Evolutionary conservation across 2,888 invertebrate genomes (phyloP).

Genomic region (Caenorhabditis sp.): DNA sequence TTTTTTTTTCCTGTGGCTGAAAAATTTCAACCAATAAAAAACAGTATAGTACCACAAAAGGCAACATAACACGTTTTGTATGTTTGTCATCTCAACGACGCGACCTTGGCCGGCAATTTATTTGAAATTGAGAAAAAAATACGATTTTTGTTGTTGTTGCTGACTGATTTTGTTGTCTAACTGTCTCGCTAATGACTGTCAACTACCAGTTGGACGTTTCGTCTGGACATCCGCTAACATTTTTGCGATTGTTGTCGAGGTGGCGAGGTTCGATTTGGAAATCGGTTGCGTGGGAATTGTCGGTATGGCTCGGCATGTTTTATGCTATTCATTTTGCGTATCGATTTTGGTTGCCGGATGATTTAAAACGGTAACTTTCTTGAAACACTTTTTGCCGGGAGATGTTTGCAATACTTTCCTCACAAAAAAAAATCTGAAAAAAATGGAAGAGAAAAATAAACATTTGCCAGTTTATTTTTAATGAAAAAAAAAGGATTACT

Average conservation of each 20-base stretch:
- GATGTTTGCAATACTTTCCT: no score
- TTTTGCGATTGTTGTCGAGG: slow-evolving; percentile 54
- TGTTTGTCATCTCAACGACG: no score
- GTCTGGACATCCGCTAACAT: slow-evolving; percentile 49
- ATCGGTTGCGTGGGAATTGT: slow-evolving; percentile 54
- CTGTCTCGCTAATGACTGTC: slow-evolving; percentile 62
- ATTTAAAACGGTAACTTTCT: slow-evolving; percentile 26
- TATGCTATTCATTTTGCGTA: slow-evolving; percentile 50
- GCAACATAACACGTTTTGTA: no score
- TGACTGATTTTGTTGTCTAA: background rate
- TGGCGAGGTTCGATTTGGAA: slow-evolving; percentile 66
- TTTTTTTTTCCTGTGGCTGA: no score
- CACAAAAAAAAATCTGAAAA: background rate
- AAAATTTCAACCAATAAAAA: no score
- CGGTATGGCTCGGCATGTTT: slow-evolving; percentile 52
- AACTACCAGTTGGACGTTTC: slow-evolving; percentile 63
- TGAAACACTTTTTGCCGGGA: background rate
- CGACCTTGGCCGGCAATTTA: no score
- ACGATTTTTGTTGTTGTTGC: background rate
- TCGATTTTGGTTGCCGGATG: slow-evolving; percentile 36
- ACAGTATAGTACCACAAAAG: no score
- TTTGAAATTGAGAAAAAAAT: no score
- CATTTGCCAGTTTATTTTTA: no score
- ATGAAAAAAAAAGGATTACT: no score
- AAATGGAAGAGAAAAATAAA: background rate